Conservation (phyloP, 2,888 invertebrate species). For the Phyto melanocephala region DNA sequence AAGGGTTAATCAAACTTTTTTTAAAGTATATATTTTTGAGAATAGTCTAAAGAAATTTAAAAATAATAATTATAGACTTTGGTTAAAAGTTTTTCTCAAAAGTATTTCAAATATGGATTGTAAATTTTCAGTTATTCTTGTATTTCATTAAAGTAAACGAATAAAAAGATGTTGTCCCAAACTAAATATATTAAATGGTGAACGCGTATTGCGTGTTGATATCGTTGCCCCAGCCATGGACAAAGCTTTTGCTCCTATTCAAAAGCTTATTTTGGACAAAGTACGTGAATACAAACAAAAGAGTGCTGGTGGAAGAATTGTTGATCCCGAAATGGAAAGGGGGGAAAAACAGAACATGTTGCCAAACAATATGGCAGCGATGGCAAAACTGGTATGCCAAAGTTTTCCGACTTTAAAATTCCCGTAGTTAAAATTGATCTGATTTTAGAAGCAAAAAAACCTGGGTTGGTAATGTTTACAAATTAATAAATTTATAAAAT, state of each 20-base stretch:
- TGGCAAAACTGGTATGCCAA: conserved; percentile 89
- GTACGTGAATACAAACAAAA: conserved; percentile 93
- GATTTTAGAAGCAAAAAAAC: neutral
- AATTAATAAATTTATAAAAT: no score
- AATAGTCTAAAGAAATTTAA: no score
- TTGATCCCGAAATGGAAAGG: conserved; percentile 88
- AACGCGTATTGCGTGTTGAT: conserved; percentile 80
- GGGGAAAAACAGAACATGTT: conserved; percentile 88
- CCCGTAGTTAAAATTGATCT: conserved; percentile 85
- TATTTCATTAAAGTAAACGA: neutral
- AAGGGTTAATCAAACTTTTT: no score
- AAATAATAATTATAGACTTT: no score
- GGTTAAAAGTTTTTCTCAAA: no score
- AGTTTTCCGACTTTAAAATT: conserved; percentile 93
- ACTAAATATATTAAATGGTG: conserved; percentile 80
- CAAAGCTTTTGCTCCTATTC: conserved; percentile 92
- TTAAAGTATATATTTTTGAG: no score
- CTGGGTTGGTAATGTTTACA: conserved; percentile 3
- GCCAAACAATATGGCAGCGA: conserved; percentile 88
- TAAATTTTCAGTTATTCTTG: conserved; percentile 11
- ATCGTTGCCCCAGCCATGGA: conserved; percentile 84
- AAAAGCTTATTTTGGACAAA: conserved; percentile 95
- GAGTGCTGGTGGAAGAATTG: conserved; percentile 89
- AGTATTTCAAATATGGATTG: no score
- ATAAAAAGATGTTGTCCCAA: conserved; percentile 80